phyloP scores from a whole-genome alignment of 2,888 invertebrate species.

The Metallyticus violacea region DNA sequence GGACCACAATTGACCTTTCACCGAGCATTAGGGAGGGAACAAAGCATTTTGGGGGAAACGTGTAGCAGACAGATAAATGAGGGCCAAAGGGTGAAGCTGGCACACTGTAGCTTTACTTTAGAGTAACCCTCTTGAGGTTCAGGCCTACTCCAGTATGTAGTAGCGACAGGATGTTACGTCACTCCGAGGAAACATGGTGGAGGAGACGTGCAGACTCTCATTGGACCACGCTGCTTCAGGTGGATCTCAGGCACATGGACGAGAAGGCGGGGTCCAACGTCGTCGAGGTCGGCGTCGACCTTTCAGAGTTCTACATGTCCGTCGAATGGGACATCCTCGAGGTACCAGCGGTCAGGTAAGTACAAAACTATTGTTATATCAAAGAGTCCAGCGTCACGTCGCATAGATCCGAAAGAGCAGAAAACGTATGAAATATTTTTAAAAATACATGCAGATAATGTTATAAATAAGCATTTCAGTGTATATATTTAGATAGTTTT shows the following conservation, averaged over 20 bases:
- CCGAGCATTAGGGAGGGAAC: too few species aligned
- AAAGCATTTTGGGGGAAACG: too few species aligned
- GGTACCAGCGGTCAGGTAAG: slow-evolving; percentile 47
- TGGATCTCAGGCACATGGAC: slow-evolving; percentile 45
- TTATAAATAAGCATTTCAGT: too few species aligned
- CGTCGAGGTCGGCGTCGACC: slow-evolving; percentile 49
- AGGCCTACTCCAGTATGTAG: background rate
- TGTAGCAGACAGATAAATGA: too few species aligned
- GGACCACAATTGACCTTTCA: too few species aligned
- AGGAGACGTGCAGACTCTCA: background rate
- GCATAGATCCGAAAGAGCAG: too few species aligned
- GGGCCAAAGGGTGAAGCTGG: too few species aligned
- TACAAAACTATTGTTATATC: too few species aligned
- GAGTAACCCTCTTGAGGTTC: background rate
- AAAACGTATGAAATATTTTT: too few species aligned
- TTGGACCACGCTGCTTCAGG: slow-evolving; percentile 34
- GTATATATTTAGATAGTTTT: too few species aligned
- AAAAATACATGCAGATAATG: too few species aligned
- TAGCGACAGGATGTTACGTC: background rate
- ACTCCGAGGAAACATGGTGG: background rate
- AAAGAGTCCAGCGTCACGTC: too few species aligned
- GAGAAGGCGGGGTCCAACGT: slow-evolving; percentile 44
- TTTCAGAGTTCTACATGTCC: slow-evolving; percentile 55
- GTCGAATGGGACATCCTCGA: slow-evolving; percentile 62
- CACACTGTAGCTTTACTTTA: background rate